Conservation (phyloP, 2,113 vertebrate species). For the Tetraodon nigroviridis region DNA sequence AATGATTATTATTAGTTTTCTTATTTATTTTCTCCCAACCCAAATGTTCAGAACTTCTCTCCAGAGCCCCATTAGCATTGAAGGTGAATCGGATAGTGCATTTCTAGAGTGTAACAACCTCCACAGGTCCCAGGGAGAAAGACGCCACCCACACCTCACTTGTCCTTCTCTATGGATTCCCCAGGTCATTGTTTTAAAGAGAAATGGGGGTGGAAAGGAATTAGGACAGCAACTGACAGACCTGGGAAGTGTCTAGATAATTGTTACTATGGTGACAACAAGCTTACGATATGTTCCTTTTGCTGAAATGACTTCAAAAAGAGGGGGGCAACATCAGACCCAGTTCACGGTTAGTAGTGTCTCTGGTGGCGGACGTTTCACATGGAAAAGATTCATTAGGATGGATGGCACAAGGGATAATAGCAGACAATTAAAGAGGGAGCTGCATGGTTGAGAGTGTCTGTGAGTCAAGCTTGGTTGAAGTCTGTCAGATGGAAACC, state of each 20-base stretch:
- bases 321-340: slow-evolving; percentile 34
- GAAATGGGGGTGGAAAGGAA: slow-evolving; percentile 45
- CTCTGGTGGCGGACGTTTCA: slow-evolving; percentile 1
- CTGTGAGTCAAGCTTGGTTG: slow-evolving; percentile 65
- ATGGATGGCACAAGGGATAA: slow-evolving; percentile 47
- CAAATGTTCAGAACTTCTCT: slow-evolving; percentile 58
- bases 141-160: slow-evolving; percentile 43
- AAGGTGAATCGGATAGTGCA: slow-evolving; percentile 65
- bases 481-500: slow-evolving; percentile 67
- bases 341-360: slow-evolving; percentile 18
- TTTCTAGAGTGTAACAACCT: slow-evolving; percentile 50
- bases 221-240: slow-evolving; percentile 42
- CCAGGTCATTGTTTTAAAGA: slow-evolving; percentile 58
- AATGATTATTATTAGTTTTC: slow-evolving; percentile 40
- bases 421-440: slow-evolving; percentile 67
- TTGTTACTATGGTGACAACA: too few species aligned
- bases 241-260: slow-evolving; percentile 13
- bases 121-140: slow-evolving; percentile 48
- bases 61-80: slow-evolving; percentile 65
- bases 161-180: slow-evolving; percentile 61
- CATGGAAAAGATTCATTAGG: slow-evolving; percentile 43
- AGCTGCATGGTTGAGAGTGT: slow-evolving; percentile 60
- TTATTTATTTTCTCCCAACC: slow-evolving; percentile 48
- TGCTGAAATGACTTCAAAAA: slow-evolving; percentile 57
- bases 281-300: slow-evolving; percentile 19